phyloP scores from a whole-genome alignment of 2,797 vertebrate genomes.

The Notamacropus eugenii region DNA sequence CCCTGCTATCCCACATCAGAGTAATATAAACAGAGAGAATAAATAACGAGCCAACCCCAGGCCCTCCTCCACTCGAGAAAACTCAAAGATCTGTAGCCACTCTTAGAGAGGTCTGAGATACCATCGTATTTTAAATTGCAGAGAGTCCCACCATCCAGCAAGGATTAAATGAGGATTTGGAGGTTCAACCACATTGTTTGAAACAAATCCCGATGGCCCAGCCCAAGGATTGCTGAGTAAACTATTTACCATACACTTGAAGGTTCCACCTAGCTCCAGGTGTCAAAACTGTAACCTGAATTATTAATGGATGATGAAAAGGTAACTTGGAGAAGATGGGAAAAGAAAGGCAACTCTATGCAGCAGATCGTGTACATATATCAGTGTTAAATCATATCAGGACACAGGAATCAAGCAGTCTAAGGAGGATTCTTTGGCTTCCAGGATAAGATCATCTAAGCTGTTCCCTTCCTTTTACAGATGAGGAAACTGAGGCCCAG shows the following conservation, averaged over 20 bases:
- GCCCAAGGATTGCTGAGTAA: background rate
- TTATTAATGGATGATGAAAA: conserved; percentile 48
- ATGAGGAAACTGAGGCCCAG: background rate
- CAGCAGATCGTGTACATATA: background rate
- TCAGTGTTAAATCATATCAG: background rate
- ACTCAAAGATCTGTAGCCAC: conserved; percentile 64
- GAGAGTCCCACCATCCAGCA: conserved; percentile 50
- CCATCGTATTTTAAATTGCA: conserved; percentile 41
- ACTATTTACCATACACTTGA: background rate
- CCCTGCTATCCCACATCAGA: conserved; percentile 65
- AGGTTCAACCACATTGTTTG: conserved; percentile 64
- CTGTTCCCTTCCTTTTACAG: background rate
- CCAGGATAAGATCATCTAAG: background rate
- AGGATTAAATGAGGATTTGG: conserved; percentile 59
- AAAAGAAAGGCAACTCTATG: background rate
- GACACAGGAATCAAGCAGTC: background rate
- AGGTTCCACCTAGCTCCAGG: background rate
- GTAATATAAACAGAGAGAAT: conserved; percentile 67
- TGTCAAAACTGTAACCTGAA: background rate
- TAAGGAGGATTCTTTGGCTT: background rate
- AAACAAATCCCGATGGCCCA: conserved; percentile 29
- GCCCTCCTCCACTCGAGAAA: conserved; percentile 55
- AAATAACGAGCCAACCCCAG: conserved; percentile 59
- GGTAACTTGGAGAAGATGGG: conserved; percentile 27
- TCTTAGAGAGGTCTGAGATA: conserved; percentile 50